A percentile compares a stretch with the other conserved stretches of the same genome.
These are phyloP conservation scores for Nomada fucata DNA, from an alignment of 2,888 invertebrate species.

Conservation along the genomic window DNA sequence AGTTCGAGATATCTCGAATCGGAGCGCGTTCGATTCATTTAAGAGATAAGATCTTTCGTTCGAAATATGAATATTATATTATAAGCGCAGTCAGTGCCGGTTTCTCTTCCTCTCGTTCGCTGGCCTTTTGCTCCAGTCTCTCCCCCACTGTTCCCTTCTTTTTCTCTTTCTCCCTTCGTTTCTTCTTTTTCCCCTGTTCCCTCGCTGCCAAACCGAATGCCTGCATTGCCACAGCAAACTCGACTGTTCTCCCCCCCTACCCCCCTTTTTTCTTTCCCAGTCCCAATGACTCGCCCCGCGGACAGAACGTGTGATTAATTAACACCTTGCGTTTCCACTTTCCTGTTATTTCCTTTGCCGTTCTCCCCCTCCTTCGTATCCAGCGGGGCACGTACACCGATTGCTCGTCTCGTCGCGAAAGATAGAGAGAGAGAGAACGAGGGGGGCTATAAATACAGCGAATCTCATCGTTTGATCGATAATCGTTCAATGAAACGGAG, in stretches of 20 bases:
- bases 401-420: constrained; percentile 4
- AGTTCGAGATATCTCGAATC: constrained; percentile 82
- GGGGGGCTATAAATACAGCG: not conserved
- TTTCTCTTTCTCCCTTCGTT: constrained; percentile 39
- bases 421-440: no score
- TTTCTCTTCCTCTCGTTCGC: constrained; percentile 50
- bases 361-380: no score
- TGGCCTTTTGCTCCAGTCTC: constrained; percentile 42
- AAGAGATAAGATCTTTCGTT: constrained; percentile 83
- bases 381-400: not conserved
- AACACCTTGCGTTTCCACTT: constrained; percentile 44
- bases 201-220: constrained; percentile 65
- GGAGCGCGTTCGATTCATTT: constrained; percentile 84
- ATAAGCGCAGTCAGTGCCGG: constrained; percentile 77
- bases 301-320: constrained; percentile 41
- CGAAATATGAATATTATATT: constrained; percentile 84
- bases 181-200: constrained; percentile 44
- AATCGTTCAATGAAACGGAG: constrained; percentile 43
- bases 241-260: no score
- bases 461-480: constrained; percentile 10
- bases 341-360: not conserved
- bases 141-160: constrained; percentile 37
- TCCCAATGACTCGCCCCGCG: constrained; percentile 18
- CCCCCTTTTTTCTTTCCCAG: not conserved
- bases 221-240: constrained; percentile 62